Base-by-base conservation (phyloP, 2,888 invertebrate genomes). In the Hyposoter dolosus region DNA sequence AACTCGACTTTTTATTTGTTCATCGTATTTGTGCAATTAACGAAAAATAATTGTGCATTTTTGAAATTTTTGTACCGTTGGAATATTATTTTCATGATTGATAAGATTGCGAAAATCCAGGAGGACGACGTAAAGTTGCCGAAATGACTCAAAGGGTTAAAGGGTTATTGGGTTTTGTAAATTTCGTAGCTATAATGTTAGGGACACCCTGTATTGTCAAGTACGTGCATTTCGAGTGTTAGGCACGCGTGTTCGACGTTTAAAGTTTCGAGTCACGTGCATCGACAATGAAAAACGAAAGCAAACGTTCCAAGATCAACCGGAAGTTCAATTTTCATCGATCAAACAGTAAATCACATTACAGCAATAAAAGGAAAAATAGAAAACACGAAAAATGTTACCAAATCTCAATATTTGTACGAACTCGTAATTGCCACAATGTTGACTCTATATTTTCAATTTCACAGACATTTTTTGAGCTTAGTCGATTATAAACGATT, bases 321-420 rank as follows among this genome's bases (percentile, higher is more conserved):
- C 78, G 83, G 83, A 83, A 83, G 68, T 45, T 68, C 78, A 75
- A 50, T 79, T 45, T 50, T 68, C 40, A 74, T 83, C 74, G 3
- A 79, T 69, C 45, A 6, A 77, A 28, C 47, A 53, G 32, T 43
- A 40, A 40, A 35, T 78, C 53, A 17, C 45, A 35, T 23, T 12
- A 43, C 45, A 28, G 40, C 47, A 28, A n/a, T n/a, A n/a, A 47
- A 79, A 15, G 10, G 17, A 9, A 35, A 63, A 32, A 79, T 9
- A 60, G 7, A 32, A 28, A 28, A 32, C 12, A 23, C 5, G 28
- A 15, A 60, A 28, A 10, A 15, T 28, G 15, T 28, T 28, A 60
- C 19, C 7, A 23, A 23, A 23, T 56, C 23, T 56, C 3, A 10
- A 56, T 56, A 56, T 56, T 56, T 56, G n/a, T 19, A 53, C 10